Conservation (phyloP, 2,797 vertebrate genomes). For the Ispidina lecontei region DNA sequence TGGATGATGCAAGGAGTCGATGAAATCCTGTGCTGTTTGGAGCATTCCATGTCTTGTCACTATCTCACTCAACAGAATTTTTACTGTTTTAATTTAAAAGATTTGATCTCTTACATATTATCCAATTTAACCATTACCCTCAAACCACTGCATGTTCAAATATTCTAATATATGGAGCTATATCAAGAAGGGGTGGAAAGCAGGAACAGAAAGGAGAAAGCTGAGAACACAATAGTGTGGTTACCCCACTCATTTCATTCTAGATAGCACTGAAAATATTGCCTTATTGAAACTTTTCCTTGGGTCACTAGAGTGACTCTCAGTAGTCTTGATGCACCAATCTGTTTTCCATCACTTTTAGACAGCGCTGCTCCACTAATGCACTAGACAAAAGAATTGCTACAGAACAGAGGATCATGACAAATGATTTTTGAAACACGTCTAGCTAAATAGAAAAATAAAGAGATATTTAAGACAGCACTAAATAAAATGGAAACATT, state of each 20-base stretch:
- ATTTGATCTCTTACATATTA: background rate
- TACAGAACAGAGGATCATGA: background rate
- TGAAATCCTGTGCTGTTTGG: background rate
- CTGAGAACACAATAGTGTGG: background rate
- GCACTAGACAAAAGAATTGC: constrained; percentile 32
- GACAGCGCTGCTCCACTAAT: background rate
- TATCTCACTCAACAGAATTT: background rate
- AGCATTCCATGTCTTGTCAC: background rate
- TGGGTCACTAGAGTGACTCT: background rate
- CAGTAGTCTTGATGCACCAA: background rate
- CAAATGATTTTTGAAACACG: constrained; percentile 40
- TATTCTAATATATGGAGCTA: background rate
- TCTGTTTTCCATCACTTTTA: constrained; percentile 35
- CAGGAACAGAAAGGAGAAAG: background rate
- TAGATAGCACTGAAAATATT: background rate
- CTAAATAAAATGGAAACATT: constrained; percentile 51
- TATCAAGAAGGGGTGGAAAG: background rate
- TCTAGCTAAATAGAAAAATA: constrained; percentile 23
- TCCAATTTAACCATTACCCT: background rate
- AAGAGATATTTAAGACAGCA: constrained; percentile 17
- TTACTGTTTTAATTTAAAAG: background rate
- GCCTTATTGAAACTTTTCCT: constrained; percentile 2
- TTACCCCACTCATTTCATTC: background rate
- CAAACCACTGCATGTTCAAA: background rate
- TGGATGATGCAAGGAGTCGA: background rate